Conservation (phyloP, 1,140 invertebrate species). For the Drosophila trapezifrons region DNA sequence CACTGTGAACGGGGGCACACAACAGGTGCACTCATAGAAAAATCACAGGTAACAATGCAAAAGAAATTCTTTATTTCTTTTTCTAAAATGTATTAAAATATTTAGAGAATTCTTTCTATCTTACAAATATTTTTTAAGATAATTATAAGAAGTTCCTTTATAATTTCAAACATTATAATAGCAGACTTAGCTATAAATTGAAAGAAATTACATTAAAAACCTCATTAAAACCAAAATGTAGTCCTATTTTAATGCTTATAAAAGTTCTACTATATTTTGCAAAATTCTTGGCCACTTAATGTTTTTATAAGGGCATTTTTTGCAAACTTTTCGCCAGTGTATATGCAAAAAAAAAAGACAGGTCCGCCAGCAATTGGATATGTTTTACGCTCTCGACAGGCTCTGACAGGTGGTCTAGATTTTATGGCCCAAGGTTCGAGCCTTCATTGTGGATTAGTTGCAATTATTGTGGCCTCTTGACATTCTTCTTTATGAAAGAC, state of each 20-base stretch:
- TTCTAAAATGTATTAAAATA: too few relatives aligned
- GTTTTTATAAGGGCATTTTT: too few relatives aligned
- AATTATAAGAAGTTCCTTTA: neutral
- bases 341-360: conserved; percentile 8
- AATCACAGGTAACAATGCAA: neutral
- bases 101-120: neutral
- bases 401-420: conserved; percentile 54
- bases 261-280: too few relatives aligned
- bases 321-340: neutral
- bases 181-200: neutral
- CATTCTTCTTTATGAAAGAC: conserved; percentile 73
- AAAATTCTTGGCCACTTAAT: too few relatives aligned
- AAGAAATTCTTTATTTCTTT: too few relatives aligned
- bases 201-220: neutral
- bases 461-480: conserved; percentile 83
- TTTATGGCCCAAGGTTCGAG: conserved; percentile 74
- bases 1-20: conserved; percentile 21
- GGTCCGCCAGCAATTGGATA: conserved; percentile 30
- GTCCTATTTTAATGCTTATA: neutral
- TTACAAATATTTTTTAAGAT: neutral
- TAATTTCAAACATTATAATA: neutral
- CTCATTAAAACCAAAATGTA: too few relatives aligned
- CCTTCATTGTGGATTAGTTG: conserved; percentile 76
- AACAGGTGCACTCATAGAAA: conserved; percentile 11
- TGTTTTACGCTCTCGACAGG: conserved; percentile 6